phyloP scores from a whole-genome alignment of 2,113 vertebrate species.

The Monarcha castaneiventris region DNA sequence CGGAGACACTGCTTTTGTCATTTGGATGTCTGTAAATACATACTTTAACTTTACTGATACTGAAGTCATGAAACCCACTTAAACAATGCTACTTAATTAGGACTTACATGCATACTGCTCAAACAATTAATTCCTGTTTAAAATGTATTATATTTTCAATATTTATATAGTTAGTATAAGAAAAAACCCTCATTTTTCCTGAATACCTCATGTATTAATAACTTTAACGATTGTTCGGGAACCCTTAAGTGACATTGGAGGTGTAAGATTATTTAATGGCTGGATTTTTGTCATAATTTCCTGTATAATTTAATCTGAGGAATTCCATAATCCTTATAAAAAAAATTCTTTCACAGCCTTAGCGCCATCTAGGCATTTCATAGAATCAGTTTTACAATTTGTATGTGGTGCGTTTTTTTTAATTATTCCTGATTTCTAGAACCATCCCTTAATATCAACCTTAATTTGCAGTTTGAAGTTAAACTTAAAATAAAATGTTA shows the following conservation, averaged over 20 bases:
- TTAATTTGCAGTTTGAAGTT: background rate
- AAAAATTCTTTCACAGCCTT: background rate
- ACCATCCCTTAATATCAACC: background rate
- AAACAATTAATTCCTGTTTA: background rate
- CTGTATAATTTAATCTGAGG: background rate
- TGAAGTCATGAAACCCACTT: background rate
- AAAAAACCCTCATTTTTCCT: rapidly evolving
- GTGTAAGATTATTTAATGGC: background rate
- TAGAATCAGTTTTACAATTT: background rate
- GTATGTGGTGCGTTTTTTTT: background rate
- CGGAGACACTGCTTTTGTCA: background rate
- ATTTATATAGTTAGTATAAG: background rate
- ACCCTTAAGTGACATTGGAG: background rate
- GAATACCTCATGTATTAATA: background rate
- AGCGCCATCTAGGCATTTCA: background rate
- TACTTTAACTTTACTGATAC: background rate
- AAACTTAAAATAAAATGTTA: background rate
- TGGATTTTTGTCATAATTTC: background rate
- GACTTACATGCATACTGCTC: background rate
- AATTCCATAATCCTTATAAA: background rate
- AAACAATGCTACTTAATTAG: background rate
- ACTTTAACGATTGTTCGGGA: background rate
- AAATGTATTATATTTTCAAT: background rate
- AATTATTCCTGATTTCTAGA: background rate
- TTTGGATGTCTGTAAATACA: background rate